These are phyloP conservation scores for Pollenia griseotomentosa DNA, from an alignment of 2,888 invertebrate genomes.

Conservation along the genomic window DNA sequence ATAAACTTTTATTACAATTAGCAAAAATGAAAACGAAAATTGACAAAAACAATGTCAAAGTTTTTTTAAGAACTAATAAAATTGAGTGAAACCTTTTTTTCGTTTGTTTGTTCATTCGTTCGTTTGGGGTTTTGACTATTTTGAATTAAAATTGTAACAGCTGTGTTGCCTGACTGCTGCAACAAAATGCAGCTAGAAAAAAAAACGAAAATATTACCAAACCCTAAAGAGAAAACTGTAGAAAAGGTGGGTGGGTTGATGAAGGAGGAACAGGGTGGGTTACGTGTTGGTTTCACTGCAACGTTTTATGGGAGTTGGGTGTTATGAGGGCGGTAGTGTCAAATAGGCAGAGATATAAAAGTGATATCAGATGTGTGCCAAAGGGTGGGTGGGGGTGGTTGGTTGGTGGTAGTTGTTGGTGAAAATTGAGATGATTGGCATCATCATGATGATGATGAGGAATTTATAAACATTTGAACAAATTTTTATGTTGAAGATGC, in stretches of 20 bases:
- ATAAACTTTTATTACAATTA: constrained; percentile 72
- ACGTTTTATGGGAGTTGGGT: constrained; percentile 19
- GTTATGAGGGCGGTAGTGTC: constrained; percentile 51
- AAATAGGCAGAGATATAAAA: constrained; percentile 40
- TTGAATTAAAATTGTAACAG: constrained; percentile 71
- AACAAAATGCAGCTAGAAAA: constrained; percentile 37
- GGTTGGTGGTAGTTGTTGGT: constrained; percentile 30
- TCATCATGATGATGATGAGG: constrained; percentile 61
- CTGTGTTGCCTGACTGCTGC: constrained; percentile 51
- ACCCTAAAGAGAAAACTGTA: constrained; percentile 29
- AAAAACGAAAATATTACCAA: background rate
- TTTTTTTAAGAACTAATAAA: constrained; percentile 64
- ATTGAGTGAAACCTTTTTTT: constrained; percentile 37
- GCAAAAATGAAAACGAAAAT: constrained; percentile 53
- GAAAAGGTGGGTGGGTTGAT: background rate
- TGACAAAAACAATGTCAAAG: constrained; percentile 42
- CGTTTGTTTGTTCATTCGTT: background rate
- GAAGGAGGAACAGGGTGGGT: constrained; percentile 17
- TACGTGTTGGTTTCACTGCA: constrained; percentile 10
- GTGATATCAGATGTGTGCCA: constrained; percentile 1
- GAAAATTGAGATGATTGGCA: constrained; percentile 72
- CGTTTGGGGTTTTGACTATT: constrained; percentile 28
- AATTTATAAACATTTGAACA: constrained; percentile 11
- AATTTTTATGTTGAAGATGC: constrained; percentile 3
- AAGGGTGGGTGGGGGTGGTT: background rate